Base-by-base conservation (phyloP, 2,888 invertebrate species). In the Mactromeris polynyma region DNA sequence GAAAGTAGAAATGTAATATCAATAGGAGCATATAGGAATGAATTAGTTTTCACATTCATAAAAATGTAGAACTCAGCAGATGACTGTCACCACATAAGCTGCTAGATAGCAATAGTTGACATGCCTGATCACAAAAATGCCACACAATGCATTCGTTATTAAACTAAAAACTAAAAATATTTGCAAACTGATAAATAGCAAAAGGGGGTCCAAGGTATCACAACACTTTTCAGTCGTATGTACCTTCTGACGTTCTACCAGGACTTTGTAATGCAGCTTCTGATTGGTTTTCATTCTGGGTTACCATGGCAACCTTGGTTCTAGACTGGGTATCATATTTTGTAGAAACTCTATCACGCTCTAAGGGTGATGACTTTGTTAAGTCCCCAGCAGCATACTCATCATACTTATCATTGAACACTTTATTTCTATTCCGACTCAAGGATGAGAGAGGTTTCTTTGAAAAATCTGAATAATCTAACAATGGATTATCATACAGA, bases 361-460 rank as follows among this genome's bases (percentile, higher is more conserved):
- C 38, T 78, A 73, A 78, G 33, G 33, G 26, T n/a, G 78, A 69
- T 6, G 54, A n/a, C 19, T 78, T 78, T 14, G 84, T 77, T 51
- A 54, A 33, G n/a, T 36, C 78, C 40, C 40, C 83, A 21, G 89
- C 81, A 36, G 91, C 89, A 85, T 89, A 90, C 19, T 92, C 90
- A 84, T 93, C 91, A 91, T 94, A 87, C 83, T 95, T 93, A 51
- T 90, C 92, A 89, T 94, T 92, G 93, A 95, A 95, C 1, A 93
- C 90, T 79, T 94, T 94, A 89, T 95, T 94, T 51, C 95, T 90
- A 90, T 95, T 95, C n/a, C 95, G 91, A 89, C 90, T 92, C 46
- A 87, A 58, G 6, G 84, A 64, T 2, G 86, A 82, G 19, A 51
- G 81, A 11, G 81, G 31, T 19, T 81, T 80, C 21, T 91, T 85